Conservation (phyloP, 2,797 vertebrate genomes). For the Poecilia velifera region DNA sequence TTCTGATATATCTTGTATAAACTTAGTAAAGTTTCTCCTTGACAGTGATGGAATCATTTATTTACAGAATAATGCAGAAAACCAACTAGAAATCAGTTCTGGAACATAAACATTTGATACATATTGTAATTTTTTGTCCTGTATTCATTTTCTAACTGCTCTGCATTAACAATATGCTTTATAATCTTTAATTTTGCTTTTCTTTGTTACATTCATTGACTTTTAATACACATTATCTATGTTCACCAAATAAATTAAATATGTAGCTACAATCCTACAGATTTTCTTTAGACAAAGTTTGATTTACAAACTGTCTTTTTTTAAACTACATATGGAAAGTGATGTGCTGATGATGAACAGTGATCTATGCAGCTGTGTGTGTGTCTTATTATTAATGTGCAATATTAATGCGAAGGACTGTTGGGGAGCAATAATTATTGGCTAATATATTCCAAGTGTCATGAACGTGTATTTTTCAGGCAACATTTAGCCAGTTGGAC, state of each 20-base stretch:
- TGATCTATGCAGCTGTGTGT: no score
- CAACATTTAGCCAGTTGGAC: not conserved
- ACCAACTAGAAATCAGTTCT: not conserved
- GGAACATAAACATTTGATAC: not conserved
- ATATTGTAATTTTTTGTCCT: not conserved
- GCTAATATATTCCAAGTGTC: not conserved
- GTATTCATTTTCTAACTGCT: no score
- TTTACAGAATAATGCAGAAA: not conserved
- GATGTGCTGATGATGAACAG: not conserved
- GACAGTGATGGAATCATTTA: not conserved
- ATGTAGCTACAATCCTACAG: not conserved
- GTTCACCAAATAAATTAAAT: not conserved
- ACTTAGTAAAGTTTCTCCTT: not conserved
- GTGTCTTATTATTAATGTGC: no score
- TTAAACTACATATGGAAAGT: not conserved
- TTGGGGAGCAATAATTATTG: not conserved
- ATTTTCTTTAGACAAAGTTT: not conserved
- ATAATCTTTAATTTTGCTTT: not conserved
- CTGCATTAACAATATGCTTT: not conserved
- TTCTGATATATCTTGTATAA: not conserved
- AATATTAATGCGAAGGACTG: no score
- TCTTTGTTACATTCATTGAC: not conserved
- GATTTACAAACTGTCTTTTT: not conserved
- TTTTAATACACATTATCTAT: not conserved
- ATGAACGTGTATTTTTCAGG: not conserved